Evolutionary conservation across 2,888 invertebrate species (phyloP), one percentile per base, ranked within the genome.

Genomic region (Entomobrya multifasciata): DNA sequence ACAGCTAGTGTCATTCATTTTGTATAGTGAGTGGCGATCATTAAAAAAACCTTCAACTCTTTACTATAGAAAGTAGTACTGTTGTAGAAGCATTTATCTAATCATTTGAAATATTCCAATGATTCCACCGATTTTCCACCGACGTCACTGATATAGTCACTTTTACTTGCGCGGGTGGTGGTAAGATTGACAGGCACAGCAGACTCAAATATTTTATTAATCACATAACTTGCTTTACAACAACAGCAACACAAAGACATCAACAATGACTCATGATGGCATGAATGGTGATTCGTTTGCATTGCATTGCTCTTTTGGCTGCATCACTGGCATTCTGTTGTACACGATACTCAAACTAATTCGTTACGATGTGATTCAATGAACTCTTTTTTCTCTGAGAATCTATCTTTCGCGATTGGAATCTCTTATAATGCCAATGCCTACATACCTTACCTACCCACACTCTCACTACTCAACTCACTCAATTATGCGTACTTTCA

Each of bases 71-170:
- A 36, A 70, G 67, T 44, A 70, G 74, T 74, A 74, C n/a, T n/a
- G n/a, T n/a, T n/a, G 15, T 20, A 30, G 22, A n/a, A 70, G n/a
- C 6, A 55, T 60, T 57, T 44, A 70, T 70, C 70, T 70, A 67
- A 67, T 67, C 49, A 80, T 80, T 80, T 80, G 52, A 80, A 80
- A 67, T 80, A 80, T 80, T 80, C 80, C 80, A 80, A 80, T 67
- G 60, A 80, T 80, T 60, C 44, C 77, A 60, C 74, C n/a, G 55
- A 74, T 74, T 36, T 74, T 74, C 57, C n/a, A 36, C 55, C 17
- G 2, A 30, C 49, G 25, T 10, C 47, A 47, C 15, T n/a, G 27
- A 57, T 57, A 10, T 27, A 25, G 27, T 27, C 67, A 44, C 67
- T 67, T 67, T 67, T 44, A 36, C 47, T 77, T 77, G 60, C 20